Evolutionary conservation across 1,140 invertebrate genomes (phyloP).

Genomic region (Orius insidiosus): DNA sequence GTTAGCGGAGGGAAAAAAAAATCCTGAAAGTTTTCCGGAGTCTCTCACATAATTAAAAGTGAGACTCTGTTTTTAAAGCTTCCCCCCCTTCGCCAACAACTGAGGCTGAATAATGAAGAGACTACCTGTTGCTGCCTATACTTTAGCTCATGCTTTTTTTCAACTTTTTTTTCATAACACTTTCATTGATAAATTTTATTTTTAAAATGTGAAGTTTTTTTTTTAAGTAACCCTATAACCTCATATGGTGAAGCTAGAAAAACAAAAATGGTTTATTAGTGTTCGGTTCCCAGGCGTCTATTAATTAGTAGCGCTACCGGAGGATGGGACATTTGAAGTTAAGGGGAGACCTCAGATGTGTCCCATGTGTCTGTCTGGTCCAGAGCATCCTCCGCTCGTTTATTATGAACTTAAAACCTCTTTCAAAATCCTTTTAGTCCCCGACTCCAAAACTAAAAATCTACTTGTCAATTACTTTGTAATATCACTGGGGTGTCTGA

Average conservation of each 20-base stretch:
- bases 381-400: too few species aligned
- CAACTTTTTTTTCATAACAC: neutral
- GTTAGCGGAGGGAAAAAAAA: too few species aligned
- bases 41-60: slow-evolving; percentile 4
- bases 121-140: slow-evolving; percentile 5
- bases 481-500: too few species aligned
- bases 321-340: too few species aligned
- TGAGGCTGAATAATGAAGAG: slow-evolving; percentile 5
- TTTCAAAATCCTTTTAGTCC: neutral
- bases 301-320: neutral
- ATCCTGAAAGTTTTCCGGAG: too few species aligned
- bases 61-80: slow-evolving; percentile 6
- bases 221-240: neutral
- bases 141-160: neutral
- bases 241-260: neutral
- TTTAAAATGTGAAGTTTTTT: neutral
- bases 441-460: too few species aligned
- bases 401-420: too few species aligned
- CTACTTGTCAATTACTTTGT: too few species aligned
- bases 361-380: too few species aligned
- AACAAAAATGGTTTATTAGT: slow-evolving; percentile 3
- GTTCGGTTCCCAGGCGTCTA: neutral
- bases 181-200: neutral
- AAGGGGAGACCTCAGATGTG: too few species aligned
- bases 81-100: neutral